phyloP scores from a whole-genome alignment of 2,888 invertebrate genomes.

The Anoncus sp. region DNA sequence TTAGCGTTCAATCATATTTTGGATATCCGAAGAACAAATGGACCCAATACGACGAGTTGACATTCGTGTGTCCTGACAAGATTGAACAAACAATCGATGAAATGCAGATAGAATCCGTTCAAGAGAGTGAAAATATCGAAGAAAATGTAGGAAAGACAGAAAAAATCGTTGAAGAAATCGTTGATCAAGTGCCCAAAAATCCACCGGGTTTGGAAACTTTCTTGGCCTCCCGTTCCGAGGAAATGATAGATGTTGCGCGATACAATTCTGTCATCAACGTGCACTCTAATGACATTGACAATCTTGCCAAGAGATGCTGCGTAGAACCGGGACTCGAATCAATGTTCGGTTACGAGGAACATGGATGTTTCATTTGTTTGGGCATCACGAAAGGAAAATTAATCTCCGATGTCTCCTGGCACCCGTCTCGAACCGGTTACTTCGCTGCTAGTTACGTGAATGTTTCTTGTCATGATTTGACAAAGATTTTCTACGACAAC shows the following conservation, averaged over 20 bases:
- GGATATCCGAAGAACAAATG: conserved; percentile 79
- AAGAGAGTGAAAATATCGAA: conserved; percentile 29
- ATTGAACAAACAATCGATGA: conserved; percentile 12
- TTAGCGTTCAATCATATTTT: conserved; percentile 78
- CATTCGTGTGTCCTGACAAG: conserved; percentile 47
- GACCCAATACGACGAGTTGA: conserved; percentile 77
- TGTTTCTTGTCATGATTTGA: conserved; percentile 8
- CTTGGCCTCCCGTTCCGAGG: conserved; percentile 61
- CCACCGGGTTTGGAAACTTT: conserved; percentile 64
- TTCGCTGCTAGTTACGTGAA: conserved; percentile 72
- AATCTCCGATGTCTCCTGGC: conserved; percentile 78
- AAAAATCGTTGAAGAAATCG: conserved; percentile 32
- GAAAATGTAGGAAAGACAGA: conserved; percentile 21
- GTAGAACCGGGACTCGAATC: not conserved
- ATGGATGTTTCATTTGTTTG: conserved; percentile 73
- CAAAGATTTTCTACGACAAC: not conserved
- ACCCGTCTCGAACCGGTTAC: conserved; percentile 70
- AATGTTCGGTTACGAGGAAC: conserved; percentile 70
- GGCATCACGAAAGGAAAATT: conserved; percentile 70
- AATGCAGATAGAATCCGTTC: conserved; percentile 6
- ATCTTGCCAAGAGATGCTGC: conserved; percentile 37
- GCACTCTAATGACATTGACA: conserved; percentile 75
- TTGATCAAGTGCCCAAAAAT: conserved; percentile 30
- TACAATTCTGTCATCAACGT: conserved; percentile 78
- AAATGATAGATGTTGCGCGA: conserved; percentile 71